Evolutionary conservation across 2,888 invertebrate genomes (phyloP).

Genomic region (Hymenopus coronatus): DNA sequence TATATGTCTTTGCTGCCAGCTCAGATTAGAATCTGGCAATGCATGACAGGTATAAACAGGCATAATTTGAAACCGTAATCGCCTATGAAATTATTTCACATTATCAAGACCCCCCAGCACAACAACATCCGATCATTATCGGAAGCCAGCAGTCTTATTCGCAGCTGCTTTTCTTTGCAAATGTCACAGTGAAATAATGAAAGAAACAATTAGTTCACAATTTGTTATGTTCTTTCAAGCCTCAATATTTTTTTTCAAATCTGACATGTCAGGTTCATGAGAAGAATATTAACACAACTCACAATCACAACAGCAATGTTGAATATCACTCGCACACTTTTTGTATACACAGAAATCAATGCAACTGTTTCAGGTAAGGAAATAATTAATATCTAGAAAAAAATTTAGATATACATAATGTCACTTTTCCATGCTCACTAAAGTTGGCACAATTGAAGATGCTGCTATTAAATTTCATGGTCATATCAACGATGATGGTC

Average conservation of each 20-base stretch:
- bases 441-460: slow-evolving; percentile 19
- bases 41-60: background rate
- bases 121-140: background rate
- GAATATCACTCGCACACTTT: slow-evolving; percentile 2
- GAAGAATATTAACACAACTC: slow-evolving; percentile 1
- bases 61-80: background rate
- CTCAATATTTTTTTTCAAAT: background rate
- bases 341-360: background rate
- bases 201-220: background rate
- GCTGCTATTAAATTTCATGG: background rate
- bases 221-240: background rate
- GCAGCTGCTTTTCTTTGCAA: background rate
- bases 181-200: background rate
- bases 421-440: slow-evolving; percentile 3
- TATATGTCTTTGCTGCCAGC: background rate
- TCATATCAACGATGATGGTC: background rate
- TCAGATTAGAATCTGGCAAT: background rate
- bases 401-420: background rate
- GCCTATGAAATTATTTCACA: background rate
- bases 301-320: slow-evolving; percentile 3
- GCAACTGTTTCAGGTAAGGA: background rate
- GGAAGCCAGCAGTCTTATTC: background rate
- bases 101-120: background rate
- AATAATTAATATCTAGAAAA: background rate
- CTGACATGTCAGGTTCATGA: background rate